These are phyloP conservation scores for Numenius phaeopus DNA, from an alignment of 2,797 vertebrate species.

Conservation along the genomic window DNA sequence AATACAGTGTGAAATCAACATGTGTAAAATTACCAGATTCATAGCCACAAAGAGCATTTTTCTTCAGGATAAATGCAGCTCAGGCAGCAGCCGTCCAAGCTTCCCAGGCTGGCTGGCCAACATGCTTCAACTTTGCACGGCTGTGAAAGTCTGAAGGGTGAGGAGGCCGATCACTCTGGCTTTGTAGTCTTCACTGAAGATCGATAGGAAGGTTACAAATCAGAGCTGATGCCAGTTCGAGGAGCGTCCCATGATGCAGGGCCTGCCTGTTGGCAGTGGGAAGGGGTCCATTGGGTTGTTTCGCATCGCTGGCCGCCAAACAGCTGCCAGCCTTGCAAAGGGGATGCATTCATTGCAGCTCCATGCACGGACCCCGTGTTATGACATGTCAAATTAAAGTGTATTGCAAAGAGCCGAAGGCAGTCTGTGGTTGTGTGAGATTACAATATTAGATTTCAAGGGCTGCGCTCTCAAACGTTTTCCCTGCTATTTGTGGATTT, in stretches of 20 bases:
- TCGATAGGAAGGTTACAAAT: not conserved
- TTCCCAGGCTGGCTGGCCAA: not conserved
- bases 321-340: not conserved
- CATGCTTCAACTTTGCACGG: accelerated
- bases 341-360: not conserved
- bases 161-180: accelerated
- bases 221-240: not conserved
- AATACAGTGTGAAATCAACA: not conserved
- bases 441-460: not conserved
- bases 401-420: not conserved
- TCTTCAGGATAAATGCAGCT: not conserved
- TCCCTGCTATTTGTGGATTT: not conserved
- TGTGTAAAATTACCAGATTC: not conserved
- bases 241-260: accelerated
- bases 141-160: not conserved
- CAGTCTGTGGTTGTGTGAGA: not conserved
- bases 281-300: accelerated
- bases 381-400: not conserved
- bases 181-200: not conserved
- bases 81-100: not conserved
- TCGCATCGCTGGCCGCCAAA: not conserved
- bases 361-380: accelerated
- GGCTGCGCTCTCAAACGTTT: not conserved
- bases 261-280: not conserved
- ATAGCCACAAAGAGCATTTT: not conserved